Evolutionary conservation across 1,140 invertebrate species (phyloP), one percentile per base, ranked within the genome.

Genomic region (Heliothis virescens): DNA sequence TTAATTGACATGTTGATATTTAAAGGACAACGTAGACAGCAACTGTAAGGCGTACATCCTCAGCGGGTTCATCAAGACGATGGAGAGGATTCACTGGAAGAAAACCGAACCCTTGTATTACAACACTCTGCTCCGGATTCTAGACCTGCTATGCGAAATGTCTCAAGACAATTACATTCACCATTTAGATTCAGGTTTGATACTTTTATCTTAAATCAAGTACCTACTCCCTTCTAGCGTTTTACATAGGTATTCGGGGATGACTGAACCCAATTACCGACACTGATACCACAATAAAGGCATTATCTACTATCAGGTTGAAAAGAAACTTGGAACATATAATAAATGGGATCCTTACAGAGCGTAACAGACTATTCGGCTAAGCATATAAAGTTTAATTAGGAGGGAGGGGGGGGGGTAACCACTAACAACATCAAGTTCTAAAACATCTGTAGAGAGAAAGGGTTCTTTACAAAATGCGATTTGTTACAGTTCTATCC

Each of bases 81-180:
- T 95, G 81, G 94, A 95, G 73, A 88, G 89, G 41, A 90, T 95
- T 82, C 89, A 92, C 34, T 95, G 94, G 94, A 90, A 87, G 69
- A 91, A 93, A 82, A 94, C 90, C 2, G 94, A 95, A 18, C 87
- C 91, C 0, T 75, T 93, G 0, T 94, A 94, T 71, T 95, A 95
- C 69, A 91, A 80, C 16, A 84, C 90, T 11, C 83, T 95, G 1
- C 82, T 95, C 1, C 95, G 96, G 84, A 96, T 97, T 4, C 90
- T 99, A 2, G 96, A 98, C 87, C 94, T 98, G 77, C 93, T 99
- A 5, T 96, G 96, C 55, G 96, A 96, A 13, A 95, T 97, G 86
- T 95, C 96, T 18, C 97, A 98, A 90, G 97, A 98, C 86, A 95
- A 90, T 63, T 98, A 98, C 94, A 96, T 96, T 1, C 98, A 98